phyloP scores from a whole-genome alignment of 2,797 vertebrate species.

The Orestias chungarensis region DNA sequence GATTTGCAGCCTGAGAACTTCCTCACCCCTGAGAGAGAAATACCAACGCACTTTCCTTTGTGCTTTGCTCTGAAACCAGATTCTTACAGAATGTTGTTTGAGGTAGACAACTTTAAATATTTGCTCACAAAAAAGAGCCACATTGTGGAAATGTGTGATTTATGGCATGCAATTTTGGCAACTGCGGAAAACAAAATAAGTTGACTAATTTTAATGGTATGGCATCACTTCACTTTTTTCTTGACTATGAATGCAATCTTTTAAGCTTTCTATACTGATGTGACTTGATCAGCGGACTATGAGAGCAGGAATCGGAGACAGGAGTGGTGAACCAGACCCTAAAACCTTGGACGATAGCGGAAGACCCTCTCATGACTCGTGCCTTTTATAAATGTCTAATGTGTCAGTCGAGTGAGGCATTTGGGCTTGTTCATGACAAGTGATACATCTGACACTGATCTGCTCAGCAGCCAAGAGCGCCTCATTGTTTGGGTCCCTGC shows the following conservation, averaged over 20 bases:
- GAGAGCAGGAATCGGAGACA: slow-evolving; percentile 16
- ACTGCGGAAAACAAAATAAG: slow-evolving; percentile 27
- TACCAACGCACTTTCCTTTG: slow-evolving; percentile 28
- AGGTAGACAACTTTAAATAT: slow-evolving; percentile 38
- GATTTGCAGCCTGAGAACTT: slow-evolving; percentile 65
- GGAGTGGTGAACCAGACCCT: slow-evolving; percentile 8
- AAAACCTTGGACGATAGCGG: slow-evolving; percentile 20
- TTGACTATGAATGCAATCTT: slow-evolving; percentile 16
- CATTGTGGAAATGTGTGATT: slow-evolving; percentile 38
- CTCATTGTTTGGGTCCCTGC: slow-evolving; percentile 48
- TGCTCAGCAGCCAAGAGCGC: slow-evolving; percentile 43
- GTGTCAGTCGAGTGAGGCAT: slow-evolving; percentile 56
- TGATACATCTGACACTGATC: slow-evolving; percentile 57
- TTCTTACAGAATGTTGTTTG: slow-evolving; percentile 28
- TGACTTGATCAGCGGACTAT: slow-evolving; percentile 11
- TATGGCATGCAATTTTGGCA: slow-evolving; percentile 21
- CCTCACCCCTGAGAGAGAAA: slow-evolving; percentile 33
- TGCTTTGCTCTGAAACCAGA: slow-evolving; percentile 20
- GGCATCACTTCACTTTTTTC: slow-evolving; percentile 15
- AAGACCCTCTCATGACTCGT: slow-evolving; percentile 49
- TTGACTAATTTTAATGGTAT: slow-evolving; percentile 27
- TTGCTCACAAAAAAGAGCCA: slow-evolving; percentile 13
- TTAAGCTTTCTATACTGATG: slow-evolving; percentile 25
- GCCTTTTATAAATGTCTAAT: slow-evolving; percentile 52
- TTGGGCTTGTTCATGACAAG: slow-evolving; percentile 46